These are phyloP conservation scores for Peromyscus polionotus DNA, from an alignment of 2,113 vertebrate genomes.

Conservation along the genomic window DNA sequence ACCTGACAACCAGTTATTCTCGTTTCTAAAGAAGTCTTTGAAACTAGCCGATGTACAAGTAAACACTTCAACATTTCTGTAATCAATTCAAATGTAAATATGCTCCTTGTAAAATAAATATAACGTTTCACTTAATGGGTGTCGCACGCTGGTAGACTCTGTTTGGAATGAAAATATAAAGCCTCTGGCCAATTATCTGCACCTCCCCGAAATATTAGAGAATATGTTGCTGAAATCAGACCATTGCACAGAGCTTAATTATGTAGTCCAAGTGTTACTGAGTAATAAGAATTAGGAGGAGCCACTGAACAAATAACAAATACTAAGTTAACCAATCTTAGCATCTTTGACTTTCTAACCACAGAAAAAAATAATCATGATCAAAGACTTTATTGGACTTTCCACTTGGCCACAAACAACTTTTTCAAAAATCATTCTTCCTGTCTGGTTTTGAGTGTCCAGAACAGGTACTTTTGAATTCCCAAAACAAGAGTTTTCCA, in stretches of 20 bases:
- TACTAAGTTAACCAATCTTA: background rate
- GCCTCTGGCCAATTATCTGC: background rate
- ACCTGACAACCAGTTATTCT: background rate
- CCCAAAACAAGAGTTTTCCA: conserved; percentile 53
- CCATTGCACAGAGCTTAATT: conserved; percentile 8
- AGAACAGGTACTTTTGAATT: conserved; percentile 46
- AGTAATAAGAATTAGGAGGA: background rate
- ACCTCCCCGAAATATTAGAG: background rate
- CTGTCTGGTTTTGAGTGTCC: conserved; percentile 24
- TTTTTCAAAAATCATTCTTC: background rate
- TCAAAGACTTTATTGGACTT: conserved; percentile 41
- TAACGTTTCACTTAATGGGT: background rate
- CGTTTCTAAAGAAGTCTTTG: background rate
- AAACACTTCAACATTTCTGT: conserved; percentile 34
- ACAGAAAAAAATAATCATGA: background rate
- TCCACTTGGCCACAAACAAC: conserved; percentile 31
- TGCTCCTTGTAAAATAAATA: background rate
- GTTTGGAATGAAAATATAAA: conserved; percentile 51
- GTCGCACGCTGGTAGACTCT: background rate
- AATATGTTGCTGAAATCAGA: background rate
- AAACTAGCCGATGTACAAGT: conserved; percentile 11
- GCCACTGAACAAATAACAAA: conserved; percentile 36
- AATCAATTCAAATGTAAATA: conserved; percentile 47
- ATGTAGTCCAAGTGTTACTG: background rate
- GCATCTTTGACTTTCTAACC: conserved; percentile 48